Percentiles rank a stretch among this genome's conserved stretches.
Conservation (phyloP, 2,888 invertebrate genomes). For the Eupithecia subfuscata region DNA sequence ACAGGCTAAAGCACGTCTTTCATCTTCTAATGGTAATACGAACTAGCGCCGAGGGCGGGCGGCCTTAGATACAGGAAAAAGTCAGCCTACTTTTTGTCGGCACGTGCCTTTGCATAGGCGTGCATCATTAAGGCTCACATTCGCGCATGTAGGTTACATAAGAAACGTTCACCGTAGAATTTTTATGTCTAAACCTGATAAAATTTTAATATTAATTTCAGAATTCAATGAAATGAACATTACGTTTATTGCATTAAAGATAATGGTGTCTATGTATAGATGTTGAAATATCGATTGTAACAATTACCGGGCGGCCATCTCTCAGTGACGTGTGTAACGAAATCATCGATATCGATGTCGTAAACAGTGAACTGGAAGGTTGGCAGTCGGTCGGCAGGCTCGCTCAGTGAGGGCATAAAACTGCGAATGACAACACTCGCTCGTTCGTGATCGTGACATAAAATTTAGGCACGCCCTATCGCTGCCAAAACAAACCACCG, state of each 20-base stretch:
- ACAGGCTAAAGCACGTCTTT: constrained; percentile 3
- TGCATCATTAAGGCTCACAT: constrained; percentile 29
- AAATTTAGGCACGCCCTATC: constrained; percentile 25
- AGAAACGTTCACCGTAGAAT: constrained; percentile 14
- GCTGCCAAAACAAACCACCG: constrained; percentile 33
- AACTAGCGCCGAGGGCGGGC: constrained; percentile 9
- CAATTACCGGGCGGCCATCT: background rate
- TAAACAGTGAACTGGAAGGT: constrained; percentile 30
- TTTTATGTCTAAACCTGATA: constrained; percentile 20
- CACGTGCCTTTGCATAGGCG: constrained; percentile 28
- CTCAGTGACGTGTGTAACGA: constrained; percentile 18
- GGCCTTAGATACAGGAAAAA: constrained; percentile 12
- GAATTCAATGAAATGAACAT: constrained; percentile 14
- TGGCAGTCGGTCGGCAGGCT: constrained; percentile 12
- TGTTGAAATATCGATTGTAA: constrained; percentile 23
- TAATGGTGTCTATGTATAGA: background rate
- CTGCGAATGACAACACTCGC: constrained; percentile 31
- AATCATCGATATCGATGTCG: constrained; percentile 20
- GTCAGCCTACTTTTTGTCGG: constrained; percentile 33
- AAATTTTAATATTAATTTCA: constrained; percentile 7
- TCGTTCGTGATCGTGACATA: constrained; percentile 13
- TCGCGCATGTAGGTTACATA: constrained; percentile 27
- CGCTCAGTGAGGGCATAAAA: constrained; percentile 27
- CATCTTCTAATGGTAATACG: constrained; percentile 21
- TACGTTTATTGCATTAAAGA: constrained; percentile 10